Evolutionary conservation across 2,113 vertebrate genomes (phyloP).

Genomic region (Chlorodrepanis virens): DNA sequence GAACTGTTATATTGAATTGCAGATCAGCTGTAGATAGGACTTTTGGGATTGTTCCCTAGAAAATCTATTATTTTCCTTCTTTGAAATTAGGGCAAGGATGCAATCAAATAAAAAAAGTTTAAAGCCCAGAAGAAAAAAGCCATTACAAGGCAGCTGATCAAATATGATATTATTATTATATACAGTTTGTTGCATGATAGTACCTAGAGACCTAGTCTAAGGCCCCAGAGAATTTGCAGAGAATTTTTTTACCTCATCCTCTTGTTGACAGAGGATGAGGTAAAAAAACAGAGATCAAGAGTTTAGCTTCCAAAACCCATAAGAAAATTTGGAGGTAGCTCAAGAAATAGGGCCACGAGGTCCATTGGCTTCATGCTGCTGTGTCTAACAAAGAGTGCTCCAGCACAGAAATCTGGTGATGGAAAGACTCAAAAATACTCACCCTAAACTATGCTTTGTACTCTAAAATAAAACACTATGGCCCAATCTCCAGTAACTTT

Average conservation of each 20-base stretch:
- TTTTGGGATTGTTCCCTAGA: conserved; percentile 42
- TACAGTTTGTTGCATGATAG: not conserved
- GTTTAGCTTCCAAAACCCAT: not conserved
- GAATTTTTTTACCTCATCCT: too few species aligned
- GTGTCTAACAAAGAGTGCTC: not conserved
- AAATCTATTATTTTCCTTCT: conserved; percentile 53
- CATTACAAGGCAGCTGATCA: conserved; percentile 23
- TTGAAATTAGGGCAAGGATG: conserved; percentile 57
- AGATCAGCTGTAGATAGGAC: conserved; percentile 51
- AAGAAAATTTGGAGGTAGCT: not conserved
- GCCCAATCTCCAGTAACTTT: not conserved
- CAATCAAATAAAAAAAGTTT: conserved; percentile 41
- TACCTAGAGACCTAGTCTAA: not conserved
- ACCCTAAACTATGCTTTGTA: not conserved
- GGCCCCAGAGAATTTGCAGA: not conserved
- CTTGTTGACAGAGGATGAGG: not conserved
- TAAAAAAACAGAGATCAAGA: not conserved
- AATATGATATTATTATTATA: conserved; percentile 5
- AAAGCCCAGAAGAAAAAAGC: conserved; percentile 48
- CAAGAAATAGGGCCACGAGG: not conserved
- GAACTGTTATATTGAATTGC: conserved; percentile 43
- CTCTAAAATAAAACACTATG: not conserved
- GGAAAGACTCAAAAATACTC: not conserved
- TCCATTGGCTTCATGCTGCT: not conserved
- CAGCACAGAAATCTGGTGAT: not conserved